Conservation (phyloP, 2,797 vertebrate species). For the Syngnathus acus region DNA sequence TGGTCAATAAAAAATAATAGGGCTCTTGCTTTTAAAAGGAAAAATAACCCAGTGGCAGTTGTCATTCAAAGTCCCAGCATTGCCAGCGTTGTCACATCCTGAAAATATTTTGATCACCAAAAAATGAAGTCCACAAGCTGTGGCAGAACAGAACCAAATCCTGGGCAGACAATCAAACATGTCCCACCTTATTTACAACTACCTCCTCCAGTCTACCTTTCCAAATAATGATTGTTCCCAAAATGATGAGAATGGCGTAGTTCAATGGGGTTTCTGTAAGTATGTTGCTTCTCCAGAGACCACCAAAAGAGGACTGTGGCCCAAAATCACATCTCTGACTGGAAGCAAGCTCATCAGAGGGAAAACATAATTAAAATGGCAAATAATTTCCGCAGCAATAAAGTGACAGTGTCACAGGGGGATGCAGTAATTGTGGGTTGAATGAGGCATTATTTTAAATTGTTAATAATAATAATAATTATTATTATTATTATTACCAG, state of each 20-base stretch:
- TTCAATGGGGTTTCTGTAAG: slow-evolving; percentile 6
- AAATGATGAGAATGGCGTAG: background rate
- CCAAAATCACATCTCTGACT: slow-evolving; percentile 1
- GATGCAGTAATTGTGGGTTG: slow-evolving; percentile 44
- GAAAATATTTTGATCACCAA: background rate
- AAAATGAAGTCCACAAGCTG: background rate
- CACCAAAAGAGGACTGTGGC: slow-evolving; percentile 13
- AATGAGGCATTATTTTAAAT: slow-evolving; percentile 4
- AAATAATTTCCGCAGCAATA: slow-evolving; percentile 55
- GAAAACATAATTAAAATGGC: slow-evolving; percentile 46
- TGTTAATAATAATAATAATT: slow-evolving; percentile 5
- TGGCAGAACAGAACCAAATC: background rate
- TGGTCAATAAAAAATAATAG: background rate
- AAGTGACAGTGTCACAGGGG: slow-evolving; percentile 23
- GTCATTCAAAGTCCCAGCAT: background rate
- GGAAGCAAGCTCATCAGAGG: slow-evolving; percentile 25
- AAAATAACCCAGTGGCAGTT: too few species aligned
- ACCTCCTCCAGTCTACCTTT: background rate
- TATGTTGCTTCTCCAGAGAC: slow-evolving; percentile 19
- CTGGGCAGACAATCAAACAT: background rate
- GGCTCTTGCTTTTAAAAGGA: background rate
- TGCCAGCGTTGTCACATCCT: background rate
- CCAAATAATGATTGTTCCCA: background rate
- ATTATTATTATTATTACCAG: slow-evolving; percentile 2
- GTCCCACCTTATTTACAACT: background rate